Conservation (phyloP, 2,113 vertebrate species). For the Indicator indicator region DNA sequence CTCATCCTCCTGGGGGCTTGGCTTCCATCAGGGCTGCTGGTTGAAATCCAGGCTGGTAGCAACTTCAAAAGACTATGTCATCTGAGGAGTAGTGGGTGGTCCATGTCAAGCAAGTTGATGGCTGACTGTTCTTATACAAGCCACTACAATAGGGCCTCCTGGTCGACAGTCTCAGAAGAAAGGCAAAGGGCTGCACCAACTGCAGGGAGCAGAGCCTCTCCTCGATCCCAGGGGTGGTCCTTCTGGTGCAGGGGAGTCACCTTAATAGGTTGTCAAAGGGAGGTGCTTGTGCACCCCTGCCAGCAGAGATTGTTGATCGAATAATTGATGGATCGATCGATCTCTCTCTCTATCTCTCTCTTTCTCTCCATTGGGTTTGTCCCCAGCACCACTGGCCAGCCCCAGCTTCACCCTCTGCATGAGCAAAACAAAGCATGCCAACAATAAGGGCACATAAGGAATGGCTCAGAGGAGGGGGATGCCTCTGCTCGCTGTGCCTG, state of each 20-base stretch:
- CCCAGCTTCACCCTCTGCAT: neutral
- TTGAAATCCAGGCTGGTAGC: conserved; percentile 58
- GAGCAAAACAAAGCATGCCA: neutral
- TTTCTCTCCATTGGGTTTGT: rapidly evolving
- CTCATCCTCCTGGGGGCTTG: conserved; percentile 56
- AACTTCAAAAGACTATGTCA: conserved; percentile 59
- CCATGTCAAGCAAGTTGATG: neutral
- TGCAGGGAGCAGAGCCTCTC: neutral
- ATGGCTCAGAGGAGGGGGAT: rapidly evolving
- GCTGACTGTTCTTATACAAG: conserved; percentile 46
- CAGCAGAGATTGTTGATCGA: neutral
- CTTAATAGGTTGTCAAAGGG: neutral
- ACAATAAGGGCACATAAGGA: neutral
- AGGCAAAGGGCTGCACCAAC: neutral
- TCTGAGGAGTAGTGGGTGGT: conserved; percentile 55
- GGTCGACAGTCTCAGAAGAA: neutral
- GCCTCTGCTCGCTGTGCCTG: rapidly evolving
- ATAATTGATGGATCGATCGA: neutral
- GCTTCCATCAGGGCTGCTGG: conserved; percentile 50
- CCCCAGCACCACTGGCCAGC: neutral
- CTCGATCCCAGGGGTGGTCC: rapidly evolving
- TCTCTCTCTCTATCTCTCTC: neutral
- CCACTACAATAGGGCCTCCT: conserved; percentile 18
- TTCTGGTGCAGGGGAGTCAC: neutral
- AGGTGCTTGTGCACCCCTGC: rapidly evolving